These are phyloP conservation scores for Proterorhinus semilunaris DNA, from an alignment of 2,113 vertebrate genomes.

Conservation along the genomic window DNA sequence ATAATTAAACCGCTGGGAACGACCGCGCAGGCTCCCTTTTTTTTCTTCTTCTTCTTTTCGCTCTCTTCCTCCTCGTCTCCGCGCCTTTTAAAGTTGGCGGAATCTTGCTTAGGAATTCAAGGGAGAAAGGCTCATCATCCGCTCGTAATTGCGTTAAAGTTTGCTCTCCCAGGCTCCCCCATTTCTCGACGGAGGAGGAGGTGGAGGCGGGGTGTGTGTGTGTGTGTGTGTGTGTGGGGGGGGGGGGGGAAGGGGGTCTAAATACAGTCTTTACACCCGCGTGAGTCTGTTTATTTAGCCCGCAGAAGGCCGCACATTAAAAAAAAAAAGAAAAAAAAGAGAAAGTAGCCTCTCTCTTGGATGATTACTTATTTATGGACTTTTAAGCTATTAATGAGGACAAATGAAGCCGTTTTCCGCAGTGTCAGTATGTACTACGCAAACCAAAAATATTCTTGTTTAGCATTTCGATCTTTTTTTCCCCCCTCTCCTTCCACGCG, in stretches of 20 bases:
- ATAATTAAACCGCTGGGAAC: constrained; percentile 91
- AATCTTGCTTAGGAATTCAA: constrained; percentile 73
- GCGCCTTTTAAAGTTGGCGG: constrained; percentile 70
- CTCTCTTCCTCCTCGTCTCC: constrained; percentile 56
- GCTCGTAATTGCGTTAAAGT: constrained; percentile 75
- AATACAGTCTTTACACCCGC: constrained; percentile 63
- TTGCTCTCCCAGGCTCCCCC: constrained; percentile 72
- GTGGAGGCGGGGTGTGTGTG: constrained; percentile 44
- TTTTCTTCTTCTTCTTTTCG: constrained; percentile 45
- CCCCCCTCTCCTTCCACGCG: constrained; percentile 10
- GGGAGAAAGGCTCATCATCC: constrained; percentile 69
- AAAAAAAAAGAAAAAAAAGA: constrained; percentile 25
- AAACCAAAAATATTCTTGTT: constrained; percentile 79
- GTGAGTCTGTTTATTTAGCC: constrained; percentile 67
- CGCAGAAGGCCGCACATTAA: constrained; percentile 64
- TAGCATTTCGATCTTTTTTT: constrained; percentile 63
- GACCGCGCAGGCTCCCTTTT: constrained; percentile 25
- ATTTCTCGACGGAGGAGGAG: constrained; percentile 60
- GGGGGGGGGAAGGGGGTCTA: constrained; percentile 57
- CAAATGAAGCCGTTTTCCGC: constrained; percentile 80
- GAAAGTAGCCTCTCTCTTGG: constrained; percentile 58
- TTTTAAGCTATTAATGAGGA: constrained; percentile 86
- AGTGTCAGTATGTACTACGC: constrained; percentile 79
- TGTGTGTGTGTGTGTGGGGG: too few species aligned
- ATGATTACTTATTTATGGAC: constrained; percentile 82